Evolutionary conservation across 2,888 invertebrate genomes (phyloP), one percentile per base, ranked within the genome.

Genomic region (Rotaria magnacalcarata): DNA sequence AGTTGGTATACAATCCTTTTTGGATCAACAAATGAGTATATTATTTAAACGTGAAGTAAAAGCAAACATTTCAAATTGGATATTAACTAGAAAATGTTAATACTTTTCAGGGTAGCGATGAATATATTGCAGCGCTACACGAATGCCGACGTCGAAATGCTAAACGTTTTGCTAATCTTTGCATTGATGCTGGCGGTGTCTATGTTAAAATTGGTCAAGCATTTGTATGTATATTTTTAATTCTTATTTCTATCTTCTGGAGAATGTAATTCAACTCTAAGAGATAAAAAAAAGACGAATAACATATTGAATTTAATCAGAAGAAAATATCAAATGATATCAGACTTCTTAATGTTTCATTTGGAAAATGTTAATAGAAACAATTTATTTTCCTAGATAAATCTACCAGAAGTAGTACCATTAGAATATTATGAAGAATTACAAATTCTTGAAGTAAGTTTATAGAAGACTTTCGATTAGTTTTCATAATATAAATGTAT

Each of bases 151-250:
- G 75, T 43, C 75, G 75, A 75, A 75, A 75, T 75, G 75, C 24
- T 47, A 75, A 47, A 75, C 75, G 75, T 75, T 75, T 75, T 47
- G 75, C 24, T 75, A 19, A 75, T 75, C n/a, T 75, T n/a, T 75
- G 75, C 47, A 75, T 75, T 43, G 43, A 47, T 43, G 6, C 21
- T 8, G 75, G 75, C 43, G 75, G 75, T 43, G 75, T 75, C 24
- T 75, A 75, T 43, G 43, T 75, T 5, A 75, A 75, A 75, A 75
- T 75, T 41, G 75, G 75, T 43, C 75, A 75, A 75, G 75, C 75
- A 10, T 47, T 75, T 75, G 75, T 75, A 67, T 10, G 67, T 67
- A 67, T 34, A 2, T 67, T 1, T 67, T 54, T 54, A 2, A 54
- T 21, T 19, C 21, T 21, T 4, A 21, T 54, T 8, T 34, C 34